Evolutionary conservation across 2,113 vertebrate species (phyloP), one percentile per base, ranked within the genome.

Genomic region (Rhadina sibilatrix): DNA sequence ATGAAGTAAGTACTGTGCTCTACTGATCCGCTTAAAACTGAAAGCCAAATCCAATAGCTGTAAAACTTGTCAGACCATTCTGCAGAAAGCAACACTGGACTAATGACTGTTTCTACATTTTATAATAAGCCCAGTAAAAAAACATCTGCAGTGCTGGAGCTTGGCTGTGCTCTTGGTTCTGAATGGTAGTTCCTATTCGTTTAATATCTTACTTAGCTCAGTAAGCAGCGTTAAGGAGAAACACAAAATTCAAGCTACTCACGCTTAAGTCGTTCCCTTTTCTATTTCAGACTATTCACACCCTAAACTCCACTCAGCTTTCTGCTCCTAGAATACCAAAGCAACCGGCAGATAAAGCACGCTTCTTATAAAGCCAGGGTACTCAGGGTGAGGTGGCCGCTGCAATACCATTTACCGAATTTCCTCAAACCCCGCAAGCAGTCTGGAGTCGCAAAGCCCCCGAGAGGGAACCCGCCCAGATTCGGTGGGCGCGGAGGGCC

Each of bases 71-170:
- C 70, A 49, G 15, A 5, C 8, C 24, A 4, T 37, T 40, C 33
- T 64, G 30, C 52, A 44, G 28, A 27, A 10, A 82, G 59, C 69
- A 12, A 37, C 11, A 3, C 0, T 4, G 24, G 35, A 49, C 66
- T 46, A 22, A 40, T 6, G 75, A 14, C 80, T 56, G 54, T 12
- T 42, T 15, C 52, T 65, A 33, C 69, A 31, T 59, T 92, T 83
- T 63, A 28, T 25, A 71, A 46, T 5, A 40, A 90, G 8, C 46
- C 46, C 12, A 12, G 64, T 4, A 87, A 83, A n/a, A 78, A 90
- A 78, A 66, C 84, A 93, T 44, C 90, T 68, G 93, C 83, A 84
- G 61, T 24, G 87, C 74, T n/a, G 2, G 61, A 56, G 80, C 35
- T 69, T 2, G 28, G 81, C 74, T 47, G 33, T 10, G 37, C 57